Base-by-base conservation (phyloP, 2,888 invertebrate species). In the Glomeris marginata region DNA sequence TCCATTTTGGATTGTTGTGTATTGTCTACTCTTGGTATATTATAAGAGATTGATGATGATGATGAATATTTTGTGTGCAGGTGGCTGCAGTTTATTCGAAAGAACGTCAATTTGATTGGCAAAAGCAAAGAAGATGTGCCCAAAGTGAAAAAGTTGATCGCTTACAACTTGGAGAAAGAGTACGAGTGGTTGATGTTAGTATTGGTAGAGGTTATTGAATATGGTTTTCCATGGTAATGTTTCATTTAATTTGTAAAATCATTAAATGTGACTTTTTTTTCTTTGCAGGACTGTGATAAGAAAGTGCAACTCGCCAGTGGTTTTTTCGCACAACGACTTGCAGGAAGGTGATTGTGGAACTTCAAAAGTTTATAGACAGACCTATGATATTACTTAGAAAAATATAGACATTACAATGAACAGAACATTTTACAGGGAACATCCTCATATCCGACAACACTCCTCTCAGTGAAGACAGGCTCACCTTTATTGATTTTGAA, bases 251-350 rank as follows among this genome's bases (percentile, higher is more conserved):
- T 28, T 28, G 28, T 28, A 28, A 38, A 15, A 38, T 18, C 8
- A 4, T 16, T 3, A 38, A 38, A 8, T 38, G 16, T 38, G 44
- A 21, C 15, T 28, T 44, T 37, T 50, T 47, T 50, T 49, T 49
- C 44, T 53, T 50, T 64, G 64, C 62, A 77, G 76, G 59, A 67
- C 69, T 49, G 66, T 63, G 50, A 59, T 74, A 43, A 57, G 58
- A n/a, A 57, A 58, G n/a, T 60, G 70, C n/a, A 61, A 71, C 47
- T 85, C 84, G 38, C 85, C 88, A 0, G 88, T 92, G 0, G 81
- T 87, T 0, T 94, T 94, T 69, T 90, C 88, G 58, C 94, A 94
- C 66, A 94, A 94, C 64, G 94, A 94, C 63, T 73, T 92, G 71
- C 92, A 94, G 65, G 91, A 91, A 72, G 92, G 87, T 67, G 75